phyloP scores from a whole-genome alignment of 1,140 invertebrate species.

The Apis mellifera region Amel_HAv3.1 CM009939.2:10823501-10824000 shows the following conservation, averaged over 20 bases:
- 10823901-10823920: too few relatives aligned
- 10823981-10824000: too few relatives aligned
- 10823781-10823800: background rate
- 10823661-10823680: slow-evolving; percentile 40
- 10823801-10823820: background rate
- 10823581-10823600: slow-evolving; percentile 44
- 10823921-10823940: too few relatives aligned
- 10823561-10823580: background rate
- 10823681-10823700: background rate
- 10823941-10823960: too few relatives aligned
- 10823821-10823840: background rate
- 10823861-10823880: background rate
- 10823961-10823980: too few relatives aligned
- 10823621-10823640: too few relatives aligned
- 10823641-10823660: slow-evolving; percentile 29
- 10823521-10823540: slow-evolving; percentile 56
- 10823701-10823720: background rate
- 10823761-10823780: background rate
- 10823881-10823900: too few relatives aligned
- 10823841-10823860: background rate
- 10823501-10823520: slow-evolving; percentile 65
- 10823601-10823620: slow-evolving; percentile 43
- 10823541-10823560: slow-evolving; percentile 30
- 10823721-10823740: background rate
- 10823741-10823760: background rate